phyloP scores from a whole-genome alignment of 2,113 vertebrate species.

The Cyprinodon tularosa region DNA sequence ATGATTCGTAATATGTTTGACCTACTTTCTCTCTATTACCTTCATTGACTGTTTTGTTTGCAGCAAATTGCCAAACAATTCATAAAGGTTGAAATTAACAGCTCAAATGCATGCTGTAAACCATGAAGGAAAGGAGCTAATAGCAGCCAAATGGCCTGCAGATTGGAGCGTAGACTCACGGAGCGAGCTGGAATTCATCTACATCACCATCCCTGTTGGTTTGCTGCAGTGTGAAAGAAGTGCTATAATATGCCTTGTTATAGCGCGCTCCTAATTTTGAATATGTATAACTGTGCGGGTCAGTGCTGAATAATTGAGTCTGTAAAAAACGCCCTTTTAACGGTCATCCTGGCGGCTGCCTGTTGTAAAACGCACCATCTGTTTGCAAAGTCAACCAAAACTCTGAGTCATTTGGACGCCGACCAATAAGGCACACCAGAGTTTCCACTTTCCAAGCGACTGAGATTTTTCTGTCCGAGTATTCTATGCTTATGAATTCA shows the following conservation, averaged over 20 bases:
- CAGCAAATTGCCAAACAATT: background rate
- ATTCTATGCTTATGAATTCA: background rate
- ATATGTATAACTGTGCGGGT: slow-evolving; percentile 62
- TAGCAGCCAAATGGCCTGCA: background rate
- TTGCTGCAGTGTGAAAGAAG: slow-evolving; percentile 14
- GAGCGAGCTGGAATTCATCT: background rate
- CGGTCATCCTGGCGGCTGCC: slow-evolving; percentile 63
- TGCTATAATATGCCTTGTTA: slow-evolving; percentile 30
- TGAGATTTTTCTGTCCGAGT: slow-evolving; percentile 25
- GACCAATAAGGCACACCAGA: slow-evolving; percentile 35
- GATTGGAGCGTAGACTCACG: background rate
- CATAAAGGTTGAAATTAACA: background rate
- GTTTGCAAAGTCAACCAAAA: slow-evolving; percentile 76
- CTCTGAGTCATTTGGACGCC: slow-evolving; percentile 46
- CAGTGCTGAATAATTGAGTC: slow-evolving; percentile 68
- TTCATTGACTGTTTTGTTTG: background rate
- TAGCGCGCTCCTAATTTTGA: slow-evolving; percentile 49
- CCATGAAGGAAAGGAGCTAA: background rate
- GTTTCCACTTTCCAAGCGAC: slow-evolving; percentile 41
- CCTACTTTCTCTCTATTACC: background rate
- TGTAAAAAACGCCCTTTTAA: slow-evolving; percentile 62
- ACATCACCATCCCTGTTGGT: slow-evolving; percentile 12
- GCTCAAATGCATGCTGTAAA: background rate
- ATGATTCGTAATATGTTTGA: background rate
- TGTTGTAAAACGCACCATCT: slow-evolving; percentile 71